Conservation (phyloP, 2,113 vertebrate genomes). For the Caranx melampygus region DNA sequence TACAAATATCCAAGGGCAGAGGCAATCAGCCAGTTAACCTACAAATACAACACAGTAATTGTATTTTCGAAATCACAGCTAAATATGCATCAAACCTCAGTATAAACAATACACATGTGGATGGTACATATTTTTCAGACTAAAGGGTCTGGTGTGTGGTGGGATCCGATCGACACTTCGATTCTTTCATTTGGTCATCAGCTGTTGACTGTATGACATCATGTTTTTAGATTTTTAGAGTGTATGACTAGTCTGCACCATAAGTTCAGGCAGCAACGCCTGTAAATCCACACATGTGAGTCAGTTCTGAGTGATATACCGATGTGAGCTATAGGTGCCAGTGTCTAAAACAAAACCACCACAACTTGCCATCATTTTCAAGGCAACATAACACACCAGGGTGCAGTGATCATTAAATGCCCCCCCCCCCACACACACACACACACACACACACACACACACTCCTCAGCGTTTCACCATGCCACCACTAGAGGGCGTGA, state of each 20-base stretch:
- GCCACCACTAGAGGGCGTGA: conserved; percentile 64
- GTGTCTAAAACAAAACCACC: background rate
- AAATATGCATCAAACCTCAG: background rate
- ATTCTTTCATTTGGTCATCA: background rate
- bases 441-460: too few species aligned
- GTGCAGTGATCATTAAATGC: background rate
- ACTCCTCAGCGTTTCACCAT: background rate
- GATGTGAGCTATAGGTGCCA: background rate
- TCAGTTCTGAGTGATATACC: background rate
- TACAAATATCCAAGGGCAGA: background rate
- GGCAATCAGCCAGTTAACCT: background rate
- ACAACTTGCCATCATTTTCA: background rate
- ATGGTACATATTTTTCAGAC: too few species aligned
- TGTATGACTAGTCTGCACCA: too few species aligned
- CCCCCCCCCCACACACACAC: background rate
- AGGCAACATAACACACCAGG: background rate
- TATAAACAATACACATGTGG: background rate
- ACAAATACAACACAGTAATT: too few species aligned
- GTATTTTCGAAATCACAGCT: background rate
- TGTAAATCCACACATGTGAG: background rate
- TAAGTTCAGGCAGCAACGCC: background rate
- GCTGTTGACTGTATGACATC: background rate
- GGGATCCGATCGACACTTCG: background rate
- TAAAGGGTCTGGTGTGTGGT: background rate
- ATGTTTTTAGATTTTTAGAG: too few species aligned